phyloP scores from a whole-genome alignment of 2,888 invertebrate species.

The Pristionchus entomophagus region DNA sequence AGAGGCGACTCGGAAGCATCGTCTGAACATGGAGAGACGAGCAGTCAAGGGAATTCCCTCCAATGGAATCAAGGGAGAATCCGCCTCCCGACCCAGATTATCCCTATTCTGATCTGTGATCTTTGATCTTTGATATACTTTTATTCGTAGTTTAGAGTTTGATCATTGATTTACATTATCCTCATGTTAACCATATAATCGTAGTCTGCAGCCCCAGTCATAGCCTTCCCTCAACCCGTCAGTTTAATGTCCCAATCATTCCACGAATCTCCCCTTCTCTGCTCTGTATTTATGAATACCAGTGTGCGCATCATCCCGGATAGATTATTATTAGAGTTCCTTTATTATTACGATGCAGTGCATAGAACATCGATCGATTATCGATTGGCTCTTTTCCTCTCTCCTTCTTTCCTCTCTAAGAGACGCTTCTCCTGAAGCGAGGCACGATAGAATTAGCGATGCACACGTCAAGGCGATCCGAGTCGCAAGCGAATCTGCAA shows the following conservation, averaged over 20 bases:
- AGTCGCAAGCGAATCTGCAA: constrained; percentile 49
- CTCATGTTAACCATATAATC: constrained; percentile 1
- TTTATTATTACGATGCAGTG: constrained; percentile 36
- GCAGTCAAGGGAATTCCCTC: background rate
- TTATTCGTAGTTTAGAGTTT: background rate
- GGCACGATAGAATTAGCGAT: constrained; percentile 48
- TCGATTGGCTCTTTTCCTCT: background rate
- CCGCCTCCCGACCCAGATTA: background rate
- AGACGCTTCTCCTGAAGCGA: constrained; percentile 35
- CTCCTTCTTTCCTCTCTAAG: background rate
- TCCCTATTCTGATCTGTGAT: background rate
- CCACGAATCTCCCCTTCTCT: constrained; percentile 1
- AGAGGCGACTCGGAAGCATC: background rate
- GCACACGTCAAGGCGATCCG: constrained; percentile 47
- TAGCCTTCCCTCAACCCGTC: background rate
- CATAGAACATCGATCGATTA: background rate
- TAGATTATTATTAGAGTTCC: background rate
- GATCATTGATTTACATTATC: background rate
- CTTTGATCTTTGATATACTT: background rate
- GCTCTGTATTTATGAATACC: background rate
- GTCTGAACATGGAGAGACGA: background rate
- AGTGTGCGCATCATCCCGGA: background rate
- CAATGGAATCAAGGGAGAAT: constrained; percentile 30
- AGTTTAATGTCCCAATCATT: background rate
- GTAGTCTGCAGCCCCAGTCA: background rate